Evolutionary conservation across 2,888 invertebrate species (phyloP), one percentile per base, ranked within the genome.

Genomic region (Hydropsyche betteni): DNA sequence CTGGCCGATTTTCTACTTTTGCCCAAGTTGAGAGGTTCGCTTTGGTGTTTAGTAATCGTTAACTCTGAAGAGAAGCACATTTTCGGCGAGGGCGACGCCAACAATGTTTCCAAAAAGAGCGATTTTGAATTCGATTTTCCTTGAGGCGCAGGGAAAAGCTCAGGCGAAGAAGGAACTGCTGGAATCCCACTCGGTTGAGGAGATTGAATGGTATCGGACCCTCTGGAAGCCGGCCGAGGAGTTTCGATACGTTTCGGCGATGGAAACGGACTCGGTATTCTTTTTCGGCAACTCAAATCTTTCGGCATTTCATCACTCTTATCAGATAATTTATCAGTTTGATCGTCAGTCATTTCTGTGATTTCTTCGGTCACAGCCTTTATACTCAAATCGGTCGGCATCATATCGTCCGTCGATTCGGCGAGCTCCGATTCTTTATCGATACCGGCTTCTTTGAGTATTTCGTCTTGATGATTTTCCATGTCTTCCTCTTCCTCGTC

Each of bases 181-280:
- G 92, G 91, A 75, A 92, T 89, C 24, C 91, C 92, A 80, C 91
- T 92, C 3, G 92, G 91, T 80, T 91, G 91, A 3, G 93, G 92
- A 5, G 93, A 92, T 82, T 92, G 92, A 82, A 92, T 89, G 51
- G 92, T 90, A 82, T 92, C 92, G 0, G 92, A 92, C 81, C 90
- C 91, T 78, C 91, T 88, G 1, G 92, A 92, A 5, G 90, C 89
- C 6, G 92, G 91, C 76, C 92, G 85, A 68, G 87, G 87, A 80
- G 86, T 84, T 12, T 87, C 87, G 80, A 86, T 85, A 80, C 87
- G 84, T 77, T 86, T 82, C 69, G 86, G 87, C 69, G 88, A 88
- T 78, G 85, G 84, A 80, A 87, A 85, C 78, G 84, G 85, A 69
- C 85, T 86, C 55, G 84, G 86, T 80, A 82, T 80, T 81, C 83